phyloP scores from a whole-genome alignment of 2,113 vertebrate genomes.

The Microcebus jonahi region DNA sequence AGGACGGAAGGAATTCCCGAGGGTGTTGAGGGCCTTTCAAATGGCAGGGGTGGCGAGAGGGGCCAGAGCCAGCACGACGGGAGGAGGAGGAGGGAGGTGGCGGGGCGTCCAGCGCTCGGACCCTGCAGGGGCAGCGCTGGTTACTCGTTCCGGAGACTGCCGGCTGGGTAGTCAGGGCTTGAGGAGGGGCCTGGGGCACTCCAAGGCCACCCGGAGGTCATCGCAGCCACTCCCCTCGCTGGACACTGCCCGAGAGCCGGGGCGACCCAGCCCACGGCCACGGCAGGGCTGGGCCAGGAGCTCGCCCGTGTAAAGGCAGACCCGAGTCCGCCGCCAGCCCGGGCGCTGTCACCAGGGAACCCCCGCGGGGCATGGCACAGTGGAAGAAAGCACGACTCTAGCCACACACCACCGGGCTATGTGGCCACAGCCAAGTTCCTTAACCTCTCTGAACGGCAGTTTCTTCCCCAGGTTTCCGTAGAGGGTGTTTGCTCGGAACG shows the following conservation, averaged over 20 bases:
- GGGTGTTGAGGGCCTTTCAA: not conserved
- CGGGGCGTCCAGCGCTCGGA: not conserved
- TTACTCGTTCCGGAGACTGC: not conserved
- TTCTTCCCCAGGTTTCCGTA: not conserved
- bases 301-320: not conserved
- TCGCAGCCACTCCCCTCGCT: not conserved
- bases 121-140: not conserved
- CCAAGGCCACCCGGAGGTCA: not conserved
- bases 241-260: not conserved
- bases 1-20: not conserved
- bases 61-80: too few relatives aligned
- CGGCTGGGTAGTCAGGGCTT: accelerated
- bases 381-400: not conserved
- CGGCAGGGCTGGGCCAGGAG: accelerated
- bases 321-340: not conserved
- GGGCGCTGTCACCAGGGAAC: not conserved
- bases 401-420: not conserved
- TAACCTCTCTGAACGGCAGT: not conserved
- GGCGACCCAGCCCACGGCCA: not conserved
- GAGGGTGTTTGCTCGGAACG: not conserved
- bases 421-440: not conserved
- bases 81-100: too few relatives aligned
- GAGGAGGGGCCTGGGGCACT: accelerated
- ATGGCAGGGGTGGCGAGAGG: not conserved
- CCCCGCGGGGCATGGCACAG: not conserved